Evolutionary conservation across 2,888 invertebrate genomes (phyloP), one percentile per base, ranked within the genome.

Genomic region (Ennomos fuscantarius): DNA sequence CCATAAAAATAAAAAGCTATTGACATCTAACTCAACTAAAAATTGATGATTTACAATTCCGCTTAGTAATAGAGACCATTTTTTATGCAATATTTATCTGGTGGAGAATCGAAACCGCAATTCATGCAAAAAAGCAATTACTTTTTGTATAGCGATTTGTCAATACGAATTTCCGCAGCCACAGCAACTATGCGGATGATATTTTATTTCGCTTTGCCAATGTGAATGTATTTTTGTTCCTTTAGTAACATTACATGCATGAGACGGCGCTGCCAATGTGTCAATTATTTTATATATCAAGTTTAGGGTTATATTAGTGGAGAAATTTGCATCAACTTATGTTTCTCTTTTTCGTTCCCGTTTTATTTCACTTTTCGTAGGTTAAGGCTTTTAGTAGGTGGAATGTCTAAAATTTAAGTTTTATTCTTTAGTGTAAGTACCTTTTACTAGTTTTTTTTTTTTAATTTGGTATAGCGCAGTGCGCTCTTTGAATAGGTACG

Each of bases 151-250:
- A 70, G 55, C 60, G 49, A 59, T 70, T 63, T 60, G 62, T 76
- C 75, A 67, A 69, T 69, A 68, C 63, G 57, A 66, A 69, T 70
- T 72, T 67, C 59, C 68, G 67, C 49, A 59, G 52, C 54, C 60
- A 63, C 55, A 33, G 50, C 56, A 48, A 62, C 60, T 65, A 62
- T 66, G 66, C 55, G 55, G 62, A 64, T 56, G 69, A 70, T 66
- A 71, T 76, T 79, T 74, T 66, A 73, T 74, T 73, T 65, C 57
- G 54, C 65, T 66, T 60, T 48, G 55, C 57, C 53, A 65, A 64
- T 67, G 64, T 67, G 63, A 67, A 69, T 61, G 60, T 63, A 65
- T 72, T 67, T 69, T 70, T 63, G 46, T 54, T 62, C 62, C 59
- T 60, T 65, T 53, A 63, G 53, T 60, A 67, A 62, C 56, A 61